Base-by-base conservation (phyloP, 1,140 invertebrate species). In the Medauroidea extradentata region DNA sequence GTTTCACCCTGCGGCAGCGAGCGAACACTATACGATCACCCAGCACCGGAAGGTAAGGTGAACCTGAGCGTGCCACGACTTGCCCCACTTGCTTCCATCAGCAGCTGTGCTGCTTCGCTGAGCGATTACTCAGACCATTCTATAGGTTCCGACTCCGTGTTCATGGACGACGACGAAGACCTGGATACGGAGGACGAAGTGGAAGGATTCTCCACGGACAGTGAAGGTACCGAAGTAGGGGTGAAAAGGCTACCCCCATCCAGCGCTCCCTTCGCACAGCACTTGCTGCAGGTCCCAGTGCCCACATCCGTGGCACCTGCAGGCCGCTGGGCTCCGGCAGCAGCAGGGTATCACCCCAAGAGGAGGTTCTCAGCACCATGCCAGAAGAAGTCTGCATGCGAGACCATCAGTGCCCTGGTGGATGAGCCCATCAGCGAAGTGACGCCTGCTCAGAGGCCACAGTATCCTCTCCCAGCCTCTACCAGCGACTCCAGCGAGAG, bases 1-100 rank as follows among this genome's bases (percentile, higher is more conserved):
- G 78, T 88, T 14, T 91, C 89, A n/a, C 89, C 89, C 0, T 88
- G 87, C 71, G 85, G 84, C 2, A 91, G 88, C 68, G 87, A 90
- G 68, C 72, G 69, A 16, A 78, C 76, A 29, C 69, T 82, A 7
- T 77, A 79, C 59, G 73, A 72, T 9, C 70, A 69, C 5, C 61
- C 59, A 19, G 67, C 64, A 16, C 29, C 53, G 57, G 23, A 51
- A 63, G 53, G 13, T 51, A 43, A 8, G 41, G n/a, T 65, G 24
- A 65, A 63, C 41, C 50, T 69, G 11, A 66, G 64, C 61, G 71
- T 65, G 18, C 16, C 50, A 5, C 70, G 80, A 52, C 67, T 83
- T 39, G 89, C 89, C 4, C 89, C 89, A 14, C 75, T 91, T 23
- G 89, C 89, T 34, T 89, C 87, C 39, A 83, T 89, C 70, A 87